These are phyloP conservation scores for Erebia aethiops DNA, from an alignment of 2,888 invertebrate species.

Conservation along the genomic window DNA sequence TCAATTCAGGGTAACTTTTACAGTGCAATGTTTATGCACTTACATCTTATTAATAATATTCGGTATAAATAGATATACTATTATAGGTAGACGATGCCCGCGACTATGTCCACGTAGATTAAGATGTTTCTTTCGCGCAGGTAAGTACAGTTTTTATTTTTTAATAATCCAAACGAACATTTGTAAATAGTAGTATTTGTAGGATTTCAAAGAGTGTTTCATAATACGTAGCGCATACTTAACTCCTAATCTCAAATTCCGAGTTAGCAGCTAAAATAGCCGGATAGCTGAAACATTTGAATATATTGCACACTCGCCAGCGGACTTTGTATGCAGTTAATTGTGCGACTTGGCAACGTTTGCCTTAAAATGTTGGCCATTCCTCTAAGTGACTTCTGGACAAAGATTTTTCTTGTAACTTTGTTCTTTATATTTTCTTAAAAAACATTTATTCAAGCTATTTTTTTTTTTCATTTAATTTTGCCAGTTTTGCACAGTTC, in stretches of 20 bases:
- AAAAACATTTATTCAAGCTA: no score
- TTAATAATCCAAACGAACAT: no score
- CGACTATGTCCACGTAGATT: no score
- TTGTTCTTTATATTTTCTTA: background rate
- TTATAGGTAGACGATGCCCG: no score
- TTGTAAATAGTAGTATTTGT: no score
- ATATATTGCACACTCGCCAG: conserved; percentile 24
- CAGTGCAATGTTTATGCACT: no score
- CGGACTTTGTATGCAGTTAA: conserved; percentile 29
- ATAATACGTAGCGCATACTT: conserved; percentile 23
- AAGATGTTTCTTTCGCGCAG: no score
- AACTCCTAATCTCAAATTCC: conserved; percentile 31
- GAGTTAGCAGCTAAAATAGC: conserved; percentile 24
- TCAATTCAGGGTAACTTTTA: no score
- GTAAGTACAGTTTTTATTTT: no score
- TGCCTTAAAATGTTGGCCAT: conserved; percentile 22
- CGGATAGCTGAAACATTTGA: conserved; percentile 21
- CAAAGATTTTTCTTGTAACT: conserved; percentile 13
- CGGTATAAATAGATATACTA: no score
- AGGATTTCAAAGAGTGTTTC: background rate
- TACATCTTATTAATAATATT: no score
- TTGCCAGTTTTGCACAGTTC: no score
- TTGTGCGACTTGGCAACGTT: conserved; percentile 27
- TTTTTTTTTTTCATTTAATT: background rate
- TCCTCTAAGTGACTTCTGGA: conserved; percentile 20